A percentile compares a stretch with the other conserved stretches of the same genome.
phyloP scores from a whole-genome alignment of 2,113 vertebrate species.

The Physeter macrocephalus region DNA sequence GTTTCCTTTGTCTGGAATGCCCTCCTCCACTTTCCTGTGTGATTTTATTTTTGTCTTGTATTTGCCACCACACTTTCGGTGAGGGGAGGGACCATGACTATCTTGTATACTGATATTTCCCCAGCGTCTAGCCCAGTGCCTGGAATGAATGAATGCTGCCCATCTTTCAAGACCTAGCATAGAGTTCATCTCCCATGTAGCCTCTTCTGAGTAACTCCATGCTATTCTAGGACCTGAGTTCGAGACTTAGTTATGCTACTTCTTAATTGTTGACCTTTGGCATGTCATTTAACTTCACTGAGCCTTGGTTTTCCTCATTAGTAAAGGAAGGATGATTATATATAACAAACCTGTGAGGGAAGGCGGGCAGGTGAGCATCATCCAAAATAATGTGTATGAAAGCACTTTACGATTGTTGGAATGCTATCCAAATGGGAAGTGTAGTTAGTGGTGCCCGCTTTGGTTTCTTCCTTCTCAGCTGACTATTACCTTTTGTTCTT shows the following conservation, averaged over 20 bases:
- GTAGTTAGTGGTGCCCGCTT: background rate
- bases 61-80: background rate
- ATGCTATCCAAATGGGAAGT: background rate
- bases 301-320: background rate
- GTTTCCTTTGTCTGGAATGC: background rate
- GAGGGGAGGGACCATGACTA: background rate
- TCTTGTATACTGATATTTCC: background rate
- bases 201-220: background rate
- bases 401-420: background rate
- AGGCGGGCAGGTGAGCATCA: background rate
- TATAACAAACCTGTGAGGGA: background rate
- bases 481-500: background rate
- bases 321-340: background rate
- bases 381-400: background rate
- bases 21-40: background rate
- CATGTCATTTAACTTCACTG: background rate
- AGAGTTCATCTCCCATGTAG: background rate
- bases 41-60: conserved; percentile 5
- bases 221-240: background rate
- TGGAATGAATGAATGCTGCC: background rate
- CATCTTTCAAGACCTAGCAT: background rate
- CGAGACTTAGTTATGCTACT: background rate
- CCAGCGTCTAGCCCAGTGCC: background rate
- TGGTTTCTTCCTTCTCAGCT: background rate
- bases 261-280: background rate